Evolutionary conservation across 2,797 vertebrate species (phyloP).

Genomic region (Diplodus sargus): DNA sequence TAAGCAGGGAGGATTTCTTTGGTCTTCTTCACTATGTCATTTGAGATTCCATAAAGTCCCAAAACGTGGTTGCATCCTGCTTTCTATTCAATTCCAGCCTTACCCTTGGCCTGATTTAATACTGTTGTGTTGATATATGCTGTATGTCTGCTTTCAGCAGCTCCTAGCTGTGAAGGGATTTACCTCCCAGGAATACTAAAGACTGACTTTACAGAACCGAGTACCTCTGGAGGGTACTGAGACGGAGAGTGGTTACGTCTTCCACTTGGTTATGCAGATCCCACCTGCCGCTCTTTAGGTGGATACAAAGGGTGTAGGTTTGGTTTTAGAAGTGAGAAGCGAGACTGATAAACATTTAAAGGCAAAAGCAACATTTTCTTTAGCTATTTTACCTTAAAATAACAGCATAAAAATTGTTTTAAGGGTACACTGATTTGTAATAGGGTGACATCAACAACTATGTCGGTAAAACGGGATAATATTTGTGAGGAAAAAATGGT

Average conservation of each 20-base stretch:
- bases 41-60: constrained; percentile 64
- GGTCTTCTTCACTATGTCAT: constrained; percentile 43
- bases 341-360: neutral
- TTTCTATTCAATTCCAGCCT: constrained; percentile 69
- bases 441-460: no score
- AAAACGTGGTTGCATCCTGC: constrained; percentile 55
- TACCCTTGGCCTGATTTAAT: constrained; percentile 78
- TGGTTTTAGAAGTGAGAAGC: neutral
- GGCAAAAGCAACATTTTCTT: no score
- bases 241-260: constrained; percentile 19
- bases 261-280: constrained; percentile 39
- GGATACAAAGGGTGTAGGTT: neutral
- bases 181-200: constrained; percentile 73
- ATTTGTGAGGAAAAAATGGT: no score
- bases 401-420: no score
- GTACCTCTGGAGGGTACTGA: constrained; percentile 27
- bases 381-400: no score
- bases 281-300: constrained; percentile 18
- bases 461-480: no score
- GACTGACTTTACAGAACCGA: constrained; percentile 54
- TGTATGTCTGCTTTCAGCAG: constrained; percentile 58
- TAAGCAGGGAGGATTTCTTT: constrained; percentile 46
- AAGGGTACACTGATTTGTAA: no score
- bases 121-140: constrained; percentile 71
- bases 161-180: constrained; percentile 56